Percentiles rank a stretch among this genome's conserved stretches.
Conservation (phyloP, 1,140 invertebrate genomes). For the Drosophila lowei region DNA sequence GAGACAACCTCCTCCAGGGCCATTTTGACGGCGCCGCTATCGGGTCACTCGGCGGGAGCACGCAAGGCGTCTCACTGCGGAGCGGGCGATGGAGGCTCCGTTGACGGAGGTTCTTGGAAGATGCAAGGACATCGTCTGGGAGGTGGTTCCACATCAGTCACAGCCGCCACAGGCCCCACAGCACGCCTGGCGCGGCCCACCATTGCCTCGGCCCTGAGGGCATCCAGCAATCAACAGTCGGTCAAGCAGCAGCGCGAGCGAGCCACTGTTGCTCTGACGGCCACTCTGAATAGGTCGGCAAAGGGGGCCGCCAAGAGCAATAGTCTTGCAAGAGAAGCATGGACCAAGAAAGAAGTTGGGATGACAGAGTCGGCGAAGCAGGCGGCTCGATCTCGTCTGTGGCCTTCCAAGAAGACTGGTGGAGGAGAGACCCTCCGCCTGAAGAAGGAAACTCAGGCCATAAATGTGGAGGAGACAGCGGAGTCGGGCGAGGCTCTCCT, state of each 20-base stretch:
- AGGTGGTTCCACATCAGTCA: neutral
- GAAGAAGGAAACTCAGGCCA: slow-evolving; percentile 11
- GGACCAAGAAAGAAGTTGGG: slow-evolving; percentile 12
- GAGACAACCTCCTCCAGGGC: neutral
- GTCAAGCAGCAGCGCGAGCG: slow-evolving; percentile 14
- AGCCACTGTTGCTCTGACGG: slow-evolving; percentile 5
- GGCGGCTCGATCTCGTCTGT: slow-evolving; percentile 24
- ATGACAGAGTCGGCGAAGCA: slow-evolving; percentile 24
- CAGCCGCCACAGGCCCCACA: neutral
- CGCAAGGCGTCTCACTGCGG: slow-evolving; percentile 48
- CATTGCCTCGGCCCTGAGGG: slow-evolving; percentile 59
- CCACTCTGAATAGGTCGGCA: neutral
- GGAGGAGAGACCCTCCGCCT: neutral
- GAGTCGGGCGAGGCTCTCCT: neutral
- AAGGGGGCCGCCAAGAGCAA: neutral
- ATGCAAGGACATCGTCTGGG: slow-evolving; percentile 15
- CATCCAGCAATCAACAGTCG: slow-evolving; percentile 38
- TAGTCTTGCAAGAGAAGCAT: neutral
- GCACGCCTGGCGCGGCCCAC: slow-evolving; percentile 49
- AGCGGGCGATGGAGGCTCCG: slow-evolving; percentile 65
- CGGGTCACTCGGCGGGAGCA: slow-evolving; percentile 51
- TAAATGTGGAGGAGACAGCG: neutral
- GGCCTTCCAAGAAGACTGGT: slow-evolving; percentile 23
- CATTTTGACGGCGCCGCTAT: slow-evolving; percentile 46
- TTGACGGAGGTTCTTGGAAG: slow-evolving; percentile 28